Evolutionary conservation across 2,888 invertebrate species (phyloP).

Genomic region (Pachycephus smyrnensis): DNA sequence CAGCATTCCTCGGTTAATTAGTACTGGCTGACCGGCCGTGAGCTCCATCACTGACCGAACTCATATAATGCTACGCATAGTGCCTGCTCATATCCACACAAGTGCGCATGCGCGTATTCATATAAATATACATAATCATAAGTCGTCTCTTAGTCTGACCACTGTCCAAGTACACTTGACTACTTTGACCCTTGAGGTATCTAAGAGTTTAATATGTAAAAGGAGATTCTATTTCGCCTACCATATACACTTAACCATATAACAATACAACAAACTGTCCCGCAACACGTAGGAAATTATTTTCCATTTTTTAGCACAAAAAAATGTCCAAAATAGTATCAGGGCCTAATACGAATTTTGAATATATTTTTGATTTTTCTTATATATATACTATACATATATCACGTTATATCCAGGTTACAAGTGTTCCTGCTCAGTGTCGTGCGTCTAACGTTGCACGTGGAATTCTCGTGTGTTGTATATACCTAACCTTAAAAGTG

Average conservation of each 20-base stretch:
- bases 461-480: no score
- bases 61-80: conserved; percentile 22
- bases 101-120: not conserved
- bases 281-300: no score
- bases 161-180: not conserved
- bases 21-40: conserved; percentile 61
- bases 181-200: not conserved
- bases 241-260: not conserved
- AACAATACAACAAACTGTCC: not conserved
- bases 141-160: not conserved
- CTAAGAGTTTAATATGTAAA: not conserved
- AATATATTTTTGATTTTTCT: not conserved
- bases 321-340: not conserved
- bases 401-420: no score
- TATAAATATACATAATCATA: not conserved
- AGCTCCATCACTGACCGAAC: conserved; percentile 54
- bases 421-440: no score
- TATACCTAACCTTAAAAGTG: not conserved
- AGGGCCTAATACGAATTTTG: not conserved
- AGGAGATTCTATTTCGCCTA: not conserved
- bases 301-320: not conserved
- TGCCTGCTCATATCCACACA: not conserved
- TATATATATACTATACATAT: no score
- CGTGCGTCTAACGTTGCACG: no score
- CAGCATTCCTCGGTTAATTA: conserved; percentile 66